phyloP scores from a whole-genome alignment of 2,113 vertebrate species.

The Azemiops feae region DNA sequence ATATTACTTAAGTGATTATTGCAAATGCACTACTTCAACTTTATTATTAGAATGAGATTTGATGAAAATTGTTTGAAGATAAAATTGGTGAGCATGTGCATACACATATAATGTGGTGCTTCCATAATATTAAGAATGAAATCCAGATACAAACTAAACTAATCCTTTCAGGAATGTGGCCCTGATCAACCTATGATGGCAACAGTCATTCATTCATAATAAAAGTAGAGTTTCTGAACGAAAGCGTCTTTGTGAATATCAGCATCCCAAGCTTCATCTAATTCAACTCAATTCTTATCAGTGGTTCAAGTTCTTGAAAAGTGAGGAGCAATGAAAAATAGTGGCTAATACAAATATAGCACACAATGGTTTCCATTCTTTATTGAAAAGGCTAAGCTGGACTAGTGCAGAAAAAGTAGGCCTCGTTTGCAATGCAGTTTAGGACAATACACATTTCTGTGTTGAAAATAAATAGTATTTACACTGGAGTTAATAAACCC shows the following conservation, averaged over 20 bases:
- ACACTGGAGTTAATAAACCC: neutral
- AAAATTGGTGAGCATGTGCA: neutral
- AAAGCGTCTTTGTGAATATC: neutral
- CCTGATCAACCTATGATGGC: neutral
- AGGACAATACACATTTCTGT: neutral
- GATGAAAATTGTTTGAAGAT: neutral
- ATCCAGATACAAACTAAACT: neutral
- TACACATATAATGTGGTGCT: neutral
- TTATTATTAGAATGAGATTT: neutral
- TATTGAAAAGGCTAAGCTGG: neutral
- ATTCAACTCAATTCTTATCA: neutral
- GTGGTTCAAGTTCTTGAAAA: neutral
- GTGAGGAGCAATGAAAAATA: neutral
- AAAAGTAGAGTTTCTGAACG: constrained; percentile 1
- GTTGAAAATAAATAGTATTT: neutral
- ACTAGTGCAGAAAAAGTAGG: neutral
- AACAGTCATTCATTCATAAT: constrained; percentile 9
- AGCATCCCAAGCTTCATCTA: neutral
- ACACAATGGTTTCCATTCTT: neutral
- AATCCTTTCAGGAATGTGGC: constrained; percentile 8
- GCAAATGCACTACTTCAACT: neutral
- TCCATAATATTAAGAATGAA: constrained; percentile 10
- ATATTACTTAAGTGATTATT: neutral
- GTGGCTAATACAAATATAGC: neutral
- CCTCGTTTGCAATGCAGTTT: neutral